phyloP scores from a whole-genome alignment of 2,113 vertebrate species.

The Nannobrachium achirus region DNA sequence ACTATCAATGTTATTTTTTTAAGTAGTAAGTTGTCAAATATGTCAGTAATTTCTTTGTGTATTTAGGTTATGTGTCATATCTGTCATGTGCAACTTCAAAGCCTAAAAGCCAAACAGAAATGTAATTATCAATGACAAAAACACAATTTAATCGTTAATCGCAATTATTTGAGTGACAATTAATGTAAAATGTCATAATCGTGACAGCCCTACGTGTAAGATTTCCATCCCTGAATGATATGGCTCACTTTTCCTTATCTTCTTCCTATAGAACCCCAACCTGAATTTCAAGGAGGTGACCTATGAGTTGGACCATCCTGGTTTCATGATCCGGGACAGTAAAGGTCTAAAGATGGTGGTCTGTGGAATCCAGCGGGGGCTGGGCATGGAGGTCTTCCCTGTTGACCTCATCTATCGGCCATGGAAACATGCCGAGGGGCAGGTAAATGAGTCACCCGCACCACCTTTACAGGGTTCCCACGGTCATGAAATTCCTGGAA shows the following conservation, averaged over 20 bases:
- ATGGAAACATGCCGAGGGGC: conserved; percentile 98
- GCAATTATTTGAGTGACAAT: too few relatives aligned
- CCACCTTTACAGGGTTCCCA: not conserved
- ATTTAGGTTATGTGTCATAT: too few relatives aligned
- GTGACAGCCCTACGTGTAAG: not conserved
- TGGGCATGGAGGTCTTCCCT: conserved; percentile 96
- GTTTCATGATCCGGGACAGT: conserved; percentile 96
- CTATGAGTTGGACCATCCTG: conserved; percentile 95
- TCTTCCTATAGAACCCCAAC: conserved; percentile 85
- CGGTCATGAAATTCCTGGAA: too few relatives aligned
- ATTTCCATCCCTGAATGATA: not conserved
- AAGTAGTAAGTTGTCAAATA: too few relatives aligned
- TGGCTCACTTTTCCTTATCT: not conserved
- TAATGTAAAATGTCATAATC: too few relatives aligned
- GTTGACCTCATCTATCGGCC: conserved; percentile 97
- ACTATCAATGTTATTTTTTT: not conserved
- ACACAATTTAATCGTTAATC: too few relatives aligned
- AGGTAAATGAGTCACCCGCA: conserved; percentile 76
- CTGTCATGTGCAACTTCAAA: too few relatives aligned
- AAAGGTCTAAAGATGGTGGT: conserved; percentile 97
- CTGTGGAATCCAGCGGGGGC: conserved; percentile 94
- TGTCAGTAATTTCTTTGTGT: too few relatives aligned
- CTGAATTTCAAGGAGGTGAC: conserved; percentile 99
- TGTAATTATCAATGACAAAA: too few relatives aligned
- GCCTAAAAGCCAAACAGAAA: too few relatives aligned